Base-by-base conservation (phyloP, 2,113 vertebrate genomes). In the Carassius auratus region DNA sequence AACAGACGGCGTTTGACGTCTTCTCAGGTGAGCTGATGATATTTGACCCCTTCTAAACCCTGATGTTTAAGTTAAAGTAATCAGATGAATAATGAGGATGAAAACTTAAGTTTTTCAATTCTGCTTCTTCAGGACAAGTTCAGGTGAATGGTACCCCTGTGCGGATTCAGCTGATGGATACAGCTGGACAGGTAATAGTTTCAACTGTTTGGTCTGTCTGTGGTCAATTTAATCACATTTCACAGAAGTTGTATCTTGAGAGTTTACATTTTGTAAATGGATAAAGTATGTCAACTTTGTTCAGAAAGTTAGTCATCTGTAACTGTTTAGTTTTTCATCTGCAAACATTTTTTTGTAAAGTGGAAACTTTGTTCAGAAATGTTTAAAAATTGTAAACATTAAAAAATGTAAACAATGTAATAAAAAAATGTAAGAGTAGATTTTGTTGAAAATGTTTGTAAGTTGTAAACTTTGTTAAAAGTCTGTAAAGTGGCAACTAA, bases 131-230 rank as follows among this genome's bases (percentile, higher is more conserved):
- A 99, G 98, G 97, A 89, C 97, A 97, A 90, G 98, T 99, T 81
- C 94, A 98, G 45, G 96, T 99, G 52, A 97, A 99, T 85, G 97
- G 97, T 85, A 94, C 96, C 10, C 97, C 97, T 0, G 96, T 98
- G 59, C 96, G 95, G 91, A 97, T 99, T 88, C 97, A 98, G 88
- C 93, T 99, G 77, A 94, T 97, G 95, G 98, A 99, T 92, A 99
- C 98, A 0, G 98, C 98, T n/a, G 98, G 98, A 90, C 98, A 99
- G 97, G 98, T 99, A 62, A 62, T 0, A 8, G 8, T 23, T 62
- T n/a, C 42, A 45, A 45, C 42, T 45, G 8, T 45, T 45, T 45
- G 8, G 42, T 45, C 9, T 1, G 0, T 45, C 42, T 9, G 8
- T 45, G 8, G 42, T 9, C 3, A 45, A 45, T 45, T 52, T 5